Conservation (phyloP, 2,888 invertebrate species). For the Troglohyphantes excavatus region DNA sequence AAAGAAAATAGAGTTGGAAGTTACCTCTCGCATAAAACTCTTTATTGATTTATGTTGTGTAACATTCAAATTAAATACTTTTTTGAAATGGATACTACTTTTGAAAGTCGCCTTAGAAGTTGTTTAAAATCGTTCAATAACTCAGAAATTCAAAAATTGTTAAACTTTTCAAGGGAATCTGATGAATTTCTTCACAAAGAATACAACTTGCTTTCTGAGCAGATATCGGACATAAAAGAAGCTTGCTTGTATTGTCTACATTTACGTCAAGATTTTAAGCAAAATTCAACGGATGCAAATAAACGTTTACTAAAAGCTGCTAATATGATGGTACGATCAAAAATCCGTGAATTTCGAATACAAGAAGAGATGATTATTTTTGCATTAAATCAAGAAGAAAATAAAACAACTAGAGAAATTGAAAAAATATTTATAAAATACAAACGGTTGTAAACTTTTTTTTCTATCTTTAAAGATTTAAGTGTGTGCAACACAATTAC, state of each 20-base stretch:
- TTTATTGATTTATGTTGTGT: not conserved
- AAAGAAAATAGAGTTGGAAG: not conserved
- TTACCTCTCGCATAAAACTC: not conserved
- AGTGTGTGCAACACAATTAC: no score
- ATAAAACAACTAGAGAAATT: conserved; percentile 35
- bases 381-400: conserved; percentile 28
- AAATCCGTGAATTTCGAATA: conserved; percentile 19
- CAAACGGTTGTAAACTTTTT: not conserved
- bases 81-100: not conserved
- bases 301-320: conserved; percentile 28
- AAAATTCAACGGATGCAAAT: not conserved
- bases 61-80: not conserved
- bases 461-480: no score
- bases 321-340: conserved; percentile 8
- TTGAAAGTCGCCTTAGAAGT: not conserved
- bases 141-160: conserved; percentile 6
- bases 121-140: not conserved
- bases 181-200: conserved; percentile 55
- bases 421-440: conserved; percentile 49
- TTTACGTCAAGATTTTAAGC: not conserved
- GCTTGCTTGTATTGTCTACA: conserved; percentile 11
- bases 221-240: conserved; percentile 43
- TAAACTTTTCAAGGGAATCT: not conserved
- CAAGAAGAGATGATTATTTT: conserved; percentile 50
- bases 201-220: not conserved